Conservation (phyloP, 92 coral and sea anemone genomes). For the Palythoa grandis region DNA sequence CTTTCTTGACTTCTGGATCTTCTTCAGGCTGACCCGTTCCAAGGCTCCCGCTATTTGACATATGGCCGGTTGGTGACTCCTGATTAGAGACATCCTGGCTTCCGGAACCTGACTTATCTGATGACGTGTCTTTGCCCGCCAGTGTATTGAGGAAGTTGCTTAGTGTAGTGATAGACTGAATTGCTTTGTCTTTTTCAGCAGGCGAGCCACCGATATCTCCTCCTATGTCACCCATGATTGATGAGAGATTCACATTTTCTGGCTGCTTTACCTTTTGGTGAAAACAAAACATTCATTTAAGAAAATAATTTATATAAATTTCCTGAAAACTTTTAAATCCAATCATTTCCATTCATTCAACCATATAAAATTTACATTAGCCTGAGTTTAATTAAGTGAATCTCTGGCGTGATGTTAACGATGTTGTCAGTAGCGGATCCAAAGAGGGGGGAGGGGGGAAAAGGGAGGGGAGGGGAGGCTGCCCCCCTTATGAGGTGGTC, state of each 20-base stretch:
- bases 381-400: no score
- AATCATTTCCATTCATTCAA: no score
- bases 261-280: slow-evolving; percentile 25
- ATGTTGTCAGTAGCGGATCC: no score
- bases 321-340: no score
- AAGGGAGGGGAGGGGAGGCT: no score
- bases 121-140: slow-evolving; percentile 27
- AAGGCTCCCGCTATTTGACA: background rate
- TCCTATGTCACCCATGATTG: slow-evolving; percentile 17
- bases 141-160: slow-evolving; percentile 36
- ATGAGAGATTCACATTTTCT: slow-evolving; percentile 33
- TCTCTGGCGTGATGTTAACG: no score
- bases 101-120: background rate
- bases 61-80: slow-evolving; percentile 10
- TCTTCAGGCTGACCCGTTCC: slow-evolving; percentile 19
- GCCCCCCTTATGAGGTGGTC: no score
- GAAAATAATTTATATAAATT: no score
- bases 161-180: slow-evolving; percentile 46
- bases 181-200: slow-evolving; percentile 35
- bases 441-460: no score
- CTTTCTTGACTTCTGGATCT: slow-evolving; percentile 16
- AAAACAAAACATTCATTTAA: background rate
- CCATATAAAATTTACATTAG: no score
- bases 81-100: background rate
- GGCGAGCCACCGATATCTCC: background rate